These are phyloP conservation scores for Grammomys surdaster DNA, from an alignment of 2,113 vertebrate genomes.

Conservation along the genomic window DNA sequence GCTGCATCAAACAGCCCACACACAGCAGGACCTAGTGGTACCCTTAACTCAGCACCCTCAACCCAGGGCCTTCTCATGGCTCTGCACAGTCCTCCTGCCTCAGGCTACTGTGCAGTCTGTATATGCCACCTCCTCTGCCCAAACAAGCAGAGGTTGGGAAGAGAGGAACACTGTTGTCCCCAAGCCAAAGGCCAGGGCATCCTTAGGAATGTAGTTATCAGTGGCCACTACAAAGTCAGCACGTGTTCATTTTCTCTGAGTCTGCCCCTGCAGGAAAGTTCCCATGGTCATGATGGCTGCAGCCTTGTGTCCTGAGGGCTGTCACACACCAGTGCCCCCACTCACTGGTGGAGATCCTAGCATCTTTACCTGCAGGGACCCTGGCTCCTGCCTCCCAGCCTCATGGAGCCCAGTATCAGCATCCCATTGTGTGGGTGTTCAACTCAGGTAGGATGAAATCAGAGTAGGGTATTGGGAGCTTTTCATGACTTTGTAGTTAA, in stretches of 20 bases:
- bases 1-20: fast-evolving
- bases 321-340: neutral
- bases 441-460: neutral
- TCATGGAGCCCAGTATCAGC: neutral
- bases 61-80: neutral
- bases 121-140: neutral
- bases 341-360: neutral
- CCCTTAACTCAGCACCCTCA: fast-evolving
- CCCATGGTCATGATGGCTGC: fast-evolving
- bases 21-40: fast-evolving
- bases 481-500: neutral
- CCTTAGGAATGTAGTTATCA: fast-evolving
- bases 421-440: fast-evolving
- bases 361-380: fast-evolving
- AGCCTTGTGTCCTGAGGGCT: neutral
- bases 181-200: fast-evolving
- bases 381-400: neutral
- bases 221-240: fast-evolving
- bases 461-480: neutral
- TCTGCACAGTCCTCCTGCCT: fast-evolving
- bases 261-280: neutral
- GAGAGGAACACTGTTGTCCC: fast-evolving
- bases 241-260: fast-evolving
- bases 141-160: neutral
- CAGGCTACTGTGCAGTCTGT: fast-evolving